Evolutionary conservation across 2,888 invertebrate species (phyloP).

Genomic region (Phyllotreta striolata): DNA sequence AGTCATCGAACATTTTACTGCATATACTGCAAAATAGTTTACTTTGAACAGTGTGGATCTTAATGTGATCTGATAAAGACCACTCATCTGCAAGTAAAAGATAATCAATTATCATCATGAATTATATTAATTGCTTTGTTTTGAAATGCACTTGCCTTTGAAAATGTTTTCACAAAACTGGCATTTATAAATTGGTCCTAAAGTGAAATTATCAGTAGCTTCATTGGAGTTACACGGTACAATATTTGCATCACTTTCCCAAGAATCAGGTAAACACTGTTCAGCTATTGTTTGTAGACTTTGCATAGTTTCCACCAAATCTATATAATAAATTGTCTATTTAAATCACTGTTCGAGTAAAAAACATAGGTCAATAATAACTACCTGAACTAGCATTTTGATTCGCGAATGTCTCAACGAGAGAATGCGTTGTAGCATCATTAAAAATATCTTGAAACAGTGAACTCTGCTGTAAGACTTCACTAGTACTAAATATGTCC

Average conservation of each 20-base stretch:
- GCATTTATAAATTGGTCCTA: conserved; percentile 55
- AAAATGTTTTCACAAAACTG: conserved; percentile 58
- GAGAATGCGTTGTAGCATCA: conserved; percentile 55
- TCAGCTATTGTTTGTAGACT: conserved; percentile 60
- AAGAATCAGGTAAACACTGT: conserved; percentile 59
- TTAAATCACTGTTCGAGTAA: not conserved
- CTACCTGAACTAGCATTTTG: conserved; percentile 54
- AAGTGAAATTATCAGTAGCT: conserved; percentile 51
- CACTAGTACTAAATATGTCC: conserved; percentile 54
- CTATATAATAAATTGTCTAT: conserved; percentile 40
- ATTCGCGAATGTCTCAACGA: conserved; percentile 57
- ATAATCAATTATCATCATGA: not conserved
- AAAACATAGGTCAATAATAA: conserved; percentile 2
- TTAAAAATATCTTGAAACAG: conserved; percentile 59
- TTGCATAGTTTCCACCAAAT: conserved; percentile 60
- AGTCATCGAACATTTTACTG: conserved; percentile 52
- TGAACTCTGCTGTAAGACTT: conserved; percentile 56
- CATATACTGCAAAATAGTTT: conserved; percentile 57
- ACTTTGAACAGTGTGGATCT: conserved; percentile 56
- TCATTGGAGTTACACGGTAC: conserved; percentile 52
- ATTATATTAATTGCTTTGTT: no score
- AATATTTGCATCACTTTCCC: conserved; percentile 57
- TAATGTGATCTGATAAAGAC: conserved; percentile 57
- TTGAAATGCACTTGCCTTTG: conserved; percentile 48
- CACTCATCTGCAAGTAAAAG: conserved; percentile 54